Evolutionary conservation across 1,140 invertebrate genomes (phyloP), one percentile per base, ranked within the genome.

Genomic region (Bathynomus jamesi): DNA sequence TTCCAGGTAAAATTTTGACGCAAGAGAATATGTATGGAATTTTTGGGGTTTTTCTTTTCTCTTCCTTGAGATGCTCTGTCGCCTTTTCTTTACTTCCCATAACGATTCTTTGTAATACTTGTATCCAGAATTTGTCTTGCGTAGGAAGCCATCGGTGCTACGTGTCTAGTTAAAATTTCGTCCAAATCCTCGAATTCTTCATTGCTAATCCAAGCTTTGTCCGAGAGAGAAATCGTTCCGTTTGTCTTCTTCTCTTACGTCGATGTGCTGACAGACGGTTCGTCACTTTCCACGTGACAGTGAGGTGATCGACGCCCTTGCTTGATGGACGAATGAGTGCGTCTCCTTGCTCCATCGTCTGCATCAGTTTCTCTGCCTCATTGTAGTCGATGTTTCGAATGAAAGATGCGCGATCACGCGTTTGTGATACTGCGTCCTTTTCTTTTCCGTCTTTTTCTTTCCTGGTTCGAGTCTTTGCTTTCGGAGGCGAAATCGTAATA

Each of bases 101-200:
- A 31, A 80, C 24, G 78, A 75, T 66, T 79, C 76, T 28, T 76
- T 76, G 73, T 78, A 79, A 71, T 79, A 79, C 80, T 95, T 96
- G 81, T 96, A 98, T 89, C 87, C 13, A 96, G 83, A 28, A 99
- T 85, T 80, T 99, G 96, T 0, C 94, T 86, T 0, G 93, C 94
- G 80, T 91, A 90, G 0, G 88, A 86, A 3, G 96, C 95, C 94
- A 99, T 97, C 0, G 96, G 97, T 76, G 92, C 95, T 4, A 99
- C 89, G 82, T 97, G 88, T 11, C 96, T 87, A 0, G 96, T 96
- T 40, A 99, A 94, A 62, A 99, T 99, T 90, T 99, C 97, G 83
- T 99, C 97, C 17, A 99, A 83, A 84, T 99, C 97, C 85, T 99
- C 97, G 83, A 96, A 99, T 79, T 96, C 92, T 79, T 93, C 92